Evolutionary conservation across 2,797 vertebrate genomes (phyloP).

Genomic region (Acrossocheilus wenchowensis): DNA sequence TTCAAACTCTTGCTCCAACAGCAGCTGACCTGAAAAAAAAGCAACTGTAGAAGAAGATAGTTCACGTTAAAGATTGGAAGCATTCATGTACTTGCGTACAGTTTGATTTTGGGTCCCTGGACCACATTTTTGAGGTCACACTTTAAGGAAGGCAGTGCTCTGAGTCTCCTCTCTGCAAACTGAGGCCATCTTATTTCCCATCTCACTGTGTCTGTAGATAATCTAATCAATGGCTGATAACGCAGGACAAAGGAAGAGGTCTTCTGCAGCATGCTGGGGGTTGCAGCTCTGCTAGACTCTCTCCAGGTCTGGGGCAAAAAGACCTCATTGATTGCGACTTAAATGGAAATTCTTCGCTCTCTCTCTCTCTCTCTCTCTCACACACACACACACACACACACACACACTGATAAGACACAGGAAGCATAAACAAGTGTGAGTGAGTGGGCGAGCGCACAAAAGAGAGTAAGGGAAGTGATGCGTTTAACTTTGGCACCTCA

Average conservation of each 20-base stretch:
- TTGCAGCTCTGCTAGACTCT: slow-evolving; percentile 4
- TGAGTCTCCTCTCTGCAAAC: not conserved
- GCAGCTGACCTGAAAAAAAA: not conserved
- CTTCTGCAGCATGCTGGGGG: not conserved
- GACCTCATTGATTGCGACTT: not conserved
- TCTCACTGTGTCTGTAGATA: slow-evolving; percentile 25
- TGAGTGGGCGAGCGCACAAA: not conserved
- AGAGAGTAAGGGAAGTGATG: slow-evolving; percentile 8
- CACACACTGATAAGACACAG: slow-evolving; percentile 12
- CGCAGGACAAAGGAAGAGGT: slow-evolving; percentile 5
- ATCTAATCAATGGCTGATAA: slow-evolving; percentile 37
- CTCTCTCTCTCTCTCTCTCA: not conserved
- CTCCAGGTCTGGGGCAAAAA: not conserved
- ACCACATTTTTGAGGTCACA: not conserved
- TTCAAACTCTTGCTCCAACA: not conserved
- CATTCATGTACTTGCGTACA: not conserved
- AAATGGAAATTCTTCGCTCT: not conserved
- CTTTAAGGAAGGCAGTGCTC: not conserved
- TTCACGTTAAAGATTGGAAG: not conserved
- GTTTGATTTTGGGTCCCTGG: not conserved
- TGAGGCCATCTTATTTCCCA: slow-evolving; percentile 37
- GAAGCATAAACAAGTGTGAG: not conserved
- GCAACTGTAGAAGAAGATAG: not conserved
- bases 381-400: too few relatives aligned
- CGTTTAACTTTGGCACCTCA: slow-evolving; percentile 19